Evolutionary conservation across 2,113 vertebrate species (phyloP).

Genomic region (Saguinus imperator): DNA sequence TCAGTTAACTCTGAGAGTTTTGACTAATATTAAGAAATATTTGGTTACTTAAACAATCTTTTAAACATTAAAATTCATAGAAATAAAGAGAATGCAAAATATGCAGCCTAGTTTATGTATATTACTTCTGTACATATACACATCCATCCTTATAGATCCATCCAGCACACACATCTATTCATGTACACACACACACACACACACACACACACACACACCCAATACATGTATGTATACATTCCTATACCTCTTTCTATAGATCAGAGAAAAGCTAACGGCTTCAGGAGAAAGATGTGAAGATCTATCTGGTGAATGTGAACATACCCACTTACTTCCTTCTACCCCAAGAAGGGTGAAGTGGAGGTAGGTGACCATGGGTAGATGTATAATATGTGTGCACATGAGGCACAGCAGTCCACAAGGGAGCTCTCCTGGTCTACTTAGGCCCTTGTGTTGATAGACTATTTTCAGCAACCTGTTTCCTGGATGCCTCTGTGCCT

Average conservation of each 20-base stretch:
- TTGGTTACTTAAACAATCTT: background rate
- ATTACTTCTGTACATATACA: background rate
- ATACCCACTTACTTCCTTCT: background rate
- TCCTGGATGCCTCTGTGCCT: background rate
- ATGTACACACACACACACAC: background rate
- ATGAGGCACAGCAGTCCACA: background rate
- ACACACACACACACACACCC: background rate
- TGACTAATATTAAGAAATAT: background rate
- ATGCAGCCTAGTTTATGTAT: background rate
- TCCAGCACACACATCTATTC: too few species aligned
- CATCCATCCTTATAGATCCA: background rate
- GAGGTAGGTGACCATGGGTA: background rate
- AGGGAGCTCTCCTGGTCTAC: background rate
- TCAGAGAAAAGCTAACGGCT: background rate
- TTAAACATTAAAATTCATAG: background rate
- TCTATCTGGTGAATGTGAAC: background rate
- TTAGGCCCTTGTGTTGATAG: background rate
- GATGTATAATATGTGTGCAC: background rate
- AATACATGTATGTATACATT: background rate
- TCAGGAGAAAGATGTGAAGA: background rate
- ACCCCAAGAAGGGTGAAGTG: background rate
- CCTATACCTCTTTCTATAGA: background rate
- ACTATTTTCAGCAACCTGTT: background rate
- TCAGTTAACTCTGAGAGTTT: background rate
- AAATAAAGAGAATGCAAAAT: slow-evolving; percentile 16